Evolutionary conservation across 2,888 invertebrate species (phyloP).

Genomic region (Elgonia sp.): DNA sequence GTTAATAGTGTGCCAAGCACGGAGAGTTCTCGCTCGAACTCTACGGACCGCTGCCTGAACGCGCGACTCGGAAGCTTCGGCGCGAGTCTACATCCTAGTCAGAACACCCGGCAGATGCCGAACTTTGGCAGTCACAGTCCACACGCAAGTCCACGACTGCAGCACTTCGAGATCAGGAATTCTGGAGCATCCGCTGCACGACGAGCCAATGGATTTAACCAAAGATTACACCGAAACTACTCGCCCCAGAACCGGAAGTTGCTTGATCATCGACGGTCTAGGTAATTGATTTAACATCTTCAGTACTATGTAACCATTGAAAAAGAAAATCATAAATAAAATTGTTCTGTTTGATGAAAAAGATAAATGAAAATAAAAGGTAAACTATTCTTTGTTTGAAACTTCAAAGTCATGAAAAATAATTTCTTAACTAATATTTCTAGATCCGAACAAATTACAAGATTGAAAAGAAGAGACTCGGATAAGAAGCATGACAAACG

Average conservation of each 20-base stretch:
- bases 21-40: constrained; percentile 85
- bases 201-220: constrained; percentile 73
- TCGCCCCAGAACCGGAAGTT: constrained; percentile 84
- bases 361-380: too few relatives aligned
- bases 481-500: constrained; percentile 77
- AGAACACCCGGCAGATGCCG: constrained; percentile 85
- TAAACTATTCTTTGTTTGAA: neutral
- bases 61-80: constrained; percentile 83
- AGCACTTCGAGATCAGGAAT: constrained; percentile 83
- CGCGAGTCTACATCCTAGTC: constrained; percentile 85
- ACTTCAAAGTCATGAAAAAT: neutral
- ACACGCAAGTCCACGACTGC: constrained; percentile 84
- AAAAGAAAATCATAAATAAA: neutral
- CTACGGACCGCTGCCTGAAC: constrained; percentile 84
- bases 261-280: constrained; percentile 84
- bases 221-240: constrained; percentile 77
- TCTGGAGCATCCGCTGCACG: constrained; percentile 63
- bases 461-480: constrained; percentile 81
- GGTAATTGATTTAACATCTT: constrained; percentile 60
- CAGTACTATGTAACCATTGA: neutral
- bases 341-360: too few relatives aligned
- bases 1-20: constrained; percentile 80
- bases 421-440: constrained; percentile 62
- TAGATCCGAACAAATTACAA: constrained; percentile 84
- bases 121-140: constrained; percentile 85